Conservation (phyloP, 2,113 vertebrate species). For the Barbus barbus region DNA sequence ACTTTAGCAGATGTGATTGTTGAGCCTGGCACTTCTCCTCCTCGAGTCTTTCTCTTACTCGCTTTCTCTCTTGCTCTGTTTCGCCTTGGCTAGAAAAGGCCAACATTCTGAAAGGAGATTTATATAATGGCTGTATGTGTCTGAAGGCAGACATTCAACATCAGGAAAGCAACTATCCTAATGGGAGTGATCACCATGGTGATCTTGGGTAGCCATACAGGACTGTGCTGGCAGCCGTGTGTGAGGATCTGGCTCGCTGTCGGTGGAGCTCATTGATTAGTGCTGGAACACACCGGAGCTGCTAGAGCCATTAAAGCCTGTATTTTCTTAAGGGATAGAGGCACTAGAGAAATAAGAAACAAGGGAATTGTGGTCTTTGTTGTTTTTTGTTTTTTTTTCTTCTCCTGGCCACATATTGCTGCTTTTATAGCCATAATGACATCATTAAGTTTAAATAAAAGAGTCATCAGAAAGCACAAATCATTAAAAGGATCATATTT, state of each 20-base stretch:
- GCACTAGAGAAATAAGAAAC: constrained; percentile 61
- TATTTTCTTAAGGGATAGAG: constrained; percentile 55
- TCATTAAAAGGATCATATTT: neutral
- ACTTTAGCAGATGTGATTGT: constrained; percentile 58
- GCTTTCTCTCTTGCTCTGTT: constrained; percentile 41
- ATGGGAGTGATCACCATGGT: constrained; percentile 74
- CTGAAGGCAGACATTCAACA: constrained; percentile 76
- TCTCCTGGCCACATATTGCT: constrained; percentile 35
- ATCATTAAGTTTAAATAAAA: constrained; percentile 43
- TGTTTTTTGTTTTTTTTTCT: constrained; percentile 56
- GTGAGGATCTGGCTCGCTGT: constrained; percentile 66
- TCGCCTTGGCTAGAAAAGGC: constrained; percentile 67
- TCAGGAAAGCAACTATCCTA: constrained; percentile 67
- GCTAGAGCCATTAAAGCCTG: constrained; percentile 72
- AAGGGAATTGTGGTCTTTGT: constrained; percentile 69
- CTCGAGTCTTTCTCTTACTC: constrained; percentile 25
- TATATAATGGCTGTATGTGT: constrained; percentile 71
- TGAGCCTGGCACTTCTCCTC: constrained; percentile 44
- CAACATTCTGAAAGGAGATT: constrained; percentile 74
- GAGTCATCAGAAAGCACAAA: neutral
- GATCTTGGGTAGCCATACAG: constrained; percentile 69
- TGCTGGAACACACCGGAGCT: constrained; percentile 66
- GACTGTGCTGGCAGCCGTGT: constrained; percentile 69
- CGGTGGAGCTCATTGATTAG: constrained; percentile 75
- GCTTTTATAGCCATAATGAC: constrained; percentile 61